Evolutionary conservation across 2,797 vertebrate species (phyloP).

Genomic region (Remorina albescens): DNA sequence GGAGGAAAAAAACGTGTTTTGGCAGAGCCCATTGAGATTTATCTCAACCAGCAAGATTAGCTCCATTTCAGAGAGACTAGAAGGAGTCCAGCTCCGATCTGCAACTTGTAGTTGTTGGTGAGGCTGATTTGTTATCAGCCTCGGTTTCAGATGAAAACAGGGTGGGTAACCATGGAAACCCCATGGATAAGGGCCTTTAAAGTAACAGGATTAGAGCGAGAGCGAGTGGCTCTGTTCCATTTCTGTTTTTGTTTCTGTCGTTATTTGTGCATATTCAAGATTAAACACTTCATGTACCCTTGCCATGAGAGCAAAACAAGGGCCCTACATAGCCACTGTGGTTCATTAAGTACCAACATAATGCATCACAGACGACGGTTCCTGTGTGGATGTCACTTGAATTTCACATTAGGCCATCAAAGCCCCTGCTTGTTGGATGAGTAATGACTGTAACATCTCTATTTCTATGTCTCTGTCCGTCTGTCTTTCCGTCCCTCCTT

Average conservation of each 20-base stretch:
- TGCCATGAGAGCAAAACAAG: conserved; percentile 69
- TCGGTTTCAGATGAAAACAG: conserved; percentile 72
- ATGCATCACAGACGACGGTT: conserved; percentile 73
- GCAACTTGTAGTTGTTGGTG: conserved; percentile 64
- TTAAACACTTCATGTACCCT: conserved; percentile 75
- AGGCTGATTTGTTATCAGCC: conserved; percentile 60
- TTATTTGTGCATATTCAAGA: conserved; percentile 76
- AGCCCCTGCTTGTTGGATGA: conserved; percentile 65
- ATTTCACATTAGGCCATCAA: conserved; percentile 77
- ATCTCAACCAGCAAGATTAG: conserved; percentile 21
- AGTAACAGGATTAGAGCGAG: conserved; percentile 81
- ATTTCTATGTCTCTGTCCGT: conserved; percentile 53
- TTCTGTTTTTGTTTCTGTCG: conserved; percentile 68
- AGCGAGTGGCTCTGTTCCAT: conserved; percentile 73
- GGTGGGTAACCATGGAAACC: conserved; percentile 82
- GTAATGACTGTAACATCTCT: conserved; percentile 72
- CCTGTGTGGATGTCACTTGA: conserved; percentile 78
- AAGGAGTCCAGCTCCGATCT: conserved; percentile 38
- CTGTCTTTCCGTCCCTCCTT: conserved; percentile 46
- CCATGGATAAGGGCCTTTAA: conserved; percentile 66
- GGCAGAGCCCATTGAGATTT: conserved; percentile 23
- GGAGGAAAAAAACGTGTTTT: neutral
- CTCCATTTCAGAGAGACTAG: conserved; percentile 39
- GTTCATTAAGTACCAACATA: conserved; percentile 73
- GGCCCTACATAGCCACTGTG: conserved; percentile 65